Percentiles rank a stretch among this genome's conserved stretches.
Conservation (phyloP, 2,888 invertebrate genomes). For the Drosophila niveifrons region DNA sequence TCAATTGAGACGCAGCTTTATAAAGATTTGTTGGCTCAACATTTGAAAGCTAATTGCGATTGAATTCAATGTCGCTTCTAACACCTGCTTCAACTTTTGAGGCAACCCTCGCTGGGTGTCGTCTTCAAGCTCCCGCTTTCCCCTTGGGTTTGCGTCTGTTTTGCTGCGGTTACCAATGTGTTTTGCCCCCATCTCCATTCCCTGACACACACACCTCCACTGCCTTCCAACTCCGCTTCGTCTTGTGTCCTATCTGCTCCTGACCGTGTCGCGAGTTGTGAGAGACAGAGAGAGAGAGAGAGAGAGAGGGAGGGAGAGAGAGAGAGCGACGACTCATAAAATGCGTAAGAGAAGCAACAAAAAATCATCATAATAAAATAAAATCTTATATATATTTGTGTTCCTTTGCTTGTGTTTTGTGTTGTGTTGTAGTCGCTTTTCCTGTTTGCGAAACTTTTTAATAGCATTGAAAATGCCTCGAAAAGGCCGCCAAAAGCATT, state of each 20-base stretch:
- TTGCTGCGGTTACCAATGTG: constrained; percentile 1
- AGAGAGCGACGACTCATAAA: constrained; percentile 53
- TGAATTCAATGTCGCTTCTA: too few relatives aligned
- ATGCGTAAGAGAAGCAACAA: constrained; percentile 60
- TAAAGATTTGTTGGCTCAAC: too few relatives aligned
- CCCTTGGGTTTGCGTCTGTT: not conserved
- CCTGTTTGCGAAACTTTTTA: constrained; percentile 73
- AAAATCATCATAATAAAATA: constrained; percentile 71
- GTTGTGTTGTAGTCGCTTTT: constrained; percentile 48
- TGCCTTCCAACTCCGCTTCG: not conserved
- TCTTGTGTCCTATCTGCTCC: constrained; percentile 34
- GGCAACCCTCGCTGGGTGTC: not conserved
- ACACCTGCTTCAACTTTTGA: not conserved
- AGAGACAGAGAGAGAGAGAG: not conserved
- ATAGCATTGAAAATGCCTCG: constrained; percentile 69
- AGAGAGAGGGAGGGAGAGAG: not conserved
- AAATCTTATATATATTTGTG: constrained; percentile 39
- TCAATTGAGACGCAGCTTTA: too few relatives aligned
- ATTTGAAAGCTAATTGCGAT: too few relatives aligned
- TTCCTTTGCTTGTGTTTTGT: constrained; percentile 22
- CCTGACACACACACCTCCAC: not conserved
- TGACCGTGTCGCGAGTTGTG: constrained; percentile 17
- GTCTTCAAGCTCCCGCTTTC: not conserved
- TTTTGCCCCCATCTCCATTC: not conserved
- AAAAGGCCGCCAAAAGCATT: constrained; percentile 62